Conservation (phyloP, 1,140 invertebrate genomes). For the Frieseomelitta varia region DNA sequence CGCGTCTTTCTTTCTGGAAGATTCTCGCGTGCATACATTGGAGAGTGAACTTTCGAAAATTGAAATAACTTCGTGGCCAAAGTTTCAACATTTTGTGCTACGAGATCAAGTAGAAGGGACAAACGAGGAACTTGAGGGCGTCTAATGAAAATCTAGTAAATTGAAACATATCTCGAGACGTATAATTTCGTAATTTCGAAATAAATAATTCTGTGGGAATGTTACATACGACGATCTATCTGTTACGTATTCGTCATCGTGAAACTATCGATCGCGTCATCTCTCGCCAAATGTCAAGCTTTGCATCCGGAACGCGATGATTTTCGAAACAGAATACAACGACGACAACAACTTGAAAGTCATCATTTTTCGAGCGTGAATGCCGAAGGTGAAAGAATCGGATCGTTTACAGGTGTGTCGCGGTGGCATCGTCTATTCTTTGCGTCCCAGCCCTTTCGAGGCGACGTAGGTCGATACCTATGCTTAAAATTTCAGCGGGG, state of each 20-base stretch:
- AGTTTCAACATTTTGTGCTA: neutral
- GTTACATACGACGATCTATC: neutral
- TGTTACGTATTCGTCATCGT: neutral
- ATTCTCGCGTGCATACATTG: neutral
- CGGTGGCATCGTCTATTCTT: constrained; percentile 36
- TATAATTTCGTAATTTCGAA: too few relatives aligned
- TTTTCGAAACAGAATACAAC: constrained; percentile 27
- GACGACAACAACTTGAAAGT: neutral
- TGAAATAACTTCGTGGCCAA: neutral
- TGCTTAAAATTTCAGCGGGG: constrained; percentile 32
- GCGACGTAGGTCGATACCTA: constrained; percentile 35
- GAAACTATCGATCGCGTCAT: neutral
- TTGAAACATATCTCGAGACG: too few relatives aligned
- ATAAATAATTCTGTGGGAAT: too few relatives aligned
- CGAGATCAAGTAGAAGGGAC: neutral
- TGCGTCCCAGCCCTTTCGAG: constrained; percentile 12
- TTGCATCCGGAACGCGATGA: neutral
- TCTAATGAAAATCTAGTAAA: too few relatives aligned
- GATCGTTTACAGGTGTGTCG: constrained; percentile 48
- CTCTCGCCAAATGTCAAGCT: neutral
- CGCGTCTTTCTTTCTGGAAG: neutral
- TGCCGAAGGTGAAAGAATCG: constrained; percentile 24
- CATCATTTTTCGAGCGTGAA: neutral
- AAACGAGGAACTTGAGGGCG: neutral
- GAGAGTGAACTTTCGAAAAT: neutral